Base-by-base conservation (phyloP, 2,888 invertebrate species). In the Gonocerus acuteangulatus region DNA sequence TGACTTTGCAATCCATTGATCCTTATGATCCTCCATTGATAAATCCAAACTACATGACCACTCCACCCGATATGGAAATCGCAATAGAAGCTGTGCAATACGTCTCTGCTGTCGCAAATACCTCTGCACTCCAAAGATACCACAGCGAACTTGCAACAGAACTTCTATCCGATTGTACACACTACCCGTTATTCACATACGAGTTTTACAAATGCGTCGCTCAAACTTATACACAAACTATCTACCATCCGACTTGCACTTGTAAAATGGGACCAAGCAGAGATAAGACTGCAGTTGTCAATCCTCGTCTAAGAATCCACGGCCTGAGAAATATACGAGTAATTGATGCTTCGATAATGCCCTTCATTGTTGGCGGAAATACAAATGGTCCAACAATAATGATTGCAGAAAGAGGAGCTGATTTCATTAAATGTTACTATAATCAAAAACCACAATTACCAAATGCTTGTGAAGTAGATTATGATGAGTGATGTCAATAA, bases 201-300 rank as follows among this genome's bases (percentile, higher is more conserved):
- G 68, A 66, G 6, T 69, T 69, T 48, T 70, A 69, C 67, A 48
- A 48, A 6, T 87, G 87, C 70, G 70, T 84, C 2, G 74, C 80
- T 0, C 80, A 76, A 65, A 78, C 82, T 44, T 85, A 86, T 69
- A 87, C 87, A 0, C 18, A 42, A 11, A 61, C 64, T 6, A 59
- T 59, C 9, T 64, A 48, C 72, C 65, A 65, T 44, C 65, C 63
- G 1, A 51, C 67, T 1, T 71, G 72, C 9, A 72, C 71, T 0
- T 69, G 69, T 48, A 71, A 71, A 56, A 71, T 72, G 70, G 72
- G 71, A 1, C 63, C 63, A 15, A 36, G 44, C 1, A 61, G 39
- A 9, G 71, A 72, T 49, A 68, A 69, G 2, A 67, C 65, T 4
- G 65, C 70, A 1, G 72, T 72, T 2, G 70, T 72, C 2, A 69